Evolutionary conservation across 2,797 vertebrate genomes (phyloP), one percentile per base, ranked within the genome.

Genomic region (Dermochelys coriacea): DNA sequence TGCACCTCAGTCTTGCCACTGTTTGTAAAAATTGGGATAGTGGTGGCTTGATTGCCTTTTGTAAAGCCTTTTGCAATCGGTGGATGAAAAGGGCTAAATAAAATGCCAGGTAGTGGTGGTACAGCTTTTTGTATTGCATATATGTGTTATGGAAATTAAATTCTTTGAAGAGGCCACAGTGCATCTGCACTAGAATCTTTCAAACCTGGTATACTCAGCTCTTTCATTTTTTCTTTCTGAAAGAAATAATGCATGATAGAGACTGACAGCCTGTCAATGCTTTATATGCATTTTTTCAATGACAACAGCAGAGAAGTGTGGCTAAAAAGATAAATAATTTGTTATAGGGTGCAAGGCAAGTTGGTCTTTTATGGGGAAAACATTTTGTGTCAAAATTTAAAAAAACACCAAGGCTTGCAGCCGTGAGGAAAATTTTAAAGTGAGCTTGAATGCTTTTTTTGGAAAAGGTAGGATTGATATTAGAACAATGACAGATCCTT

Each of bases 231-330:
- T 47, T 27, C 27, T 47, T 16, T 50, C 27, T 86, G 1, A 86
- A 93, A 93, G 77, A 80, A 95, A 2, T 86, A 92, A 86, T 29
- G 74, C 57, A 47, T 68, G 64, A 21, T 88, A 85, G 86, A 41
- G 82, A 94, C 95, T 96, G 96, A 95, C 94, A 85, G 16, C 80
- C 68, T 41, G 54, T 52, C 74, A 78, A 78, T 45, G 52, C 90
- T 57, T 82, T 75, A 23, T 93, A 80, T 94, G 94, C 89, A 59
- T 94, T n/a, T 96, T 92, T 94, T 95, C 80, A 85, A 7, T 64
- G 86, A 49, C 83, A 78, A 21, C 21, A 68, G 59, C 47, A 92
- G 75, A 82, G 93, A 80, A 34, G 25, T 34, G 10, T 51, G 47
- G 23, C 52, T 80, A 8, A 81, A 52, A 64, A 64, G 27, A 49